Conservation (phyloP, 2,113 vertebrate genomes). For the Paradisaea rubra region DNA sequence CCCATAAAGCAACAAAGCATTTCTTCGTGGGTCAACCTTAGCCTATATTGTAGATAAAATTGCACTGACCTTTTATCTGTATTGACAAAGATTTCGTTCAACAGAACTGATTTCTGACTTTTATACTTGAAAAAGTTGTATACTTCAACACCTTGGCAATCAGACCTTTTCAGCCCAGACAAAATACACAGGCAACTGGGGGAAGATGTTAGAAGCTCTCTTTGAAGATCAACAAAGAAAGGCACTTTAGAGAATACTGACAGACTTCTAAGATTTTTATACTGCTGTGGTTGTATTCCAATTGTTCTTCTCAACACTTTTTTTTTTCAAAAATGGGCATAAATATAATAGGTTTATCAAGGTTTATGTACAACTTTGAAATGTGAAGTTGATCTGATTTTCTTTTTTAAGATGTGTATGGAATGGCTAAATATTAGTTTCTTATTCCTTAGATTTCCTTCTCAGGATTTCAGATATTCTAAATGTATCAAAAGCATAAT, state of each 20-base stretch:
- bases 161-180: conserved; percentile 20
- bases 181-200: background rate
- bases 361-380: background rate
- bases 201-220: background rate
- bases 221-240: conserved; percentile 10
- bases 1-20: background rate
- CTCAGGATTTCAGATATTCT: background rate
- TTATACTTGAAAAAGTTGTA: conserved; percentile 4
- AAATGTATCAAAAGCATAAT: background rate
- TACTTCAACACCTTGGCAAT: background rate
- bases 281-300: background rate
- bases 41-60: background rate
- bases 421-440: background rate
- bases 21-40: background rate
- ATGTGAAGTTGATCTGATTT: background rate
- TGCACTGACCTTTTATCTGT: conserved; percentile 33
- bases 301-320: background rate
- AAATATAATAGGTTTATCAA: background rate
- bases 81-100: conserved; percentile 37
- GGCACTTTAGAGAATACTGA: background rate
- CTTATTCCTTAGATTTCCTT: background rate
- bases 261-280: background rate
- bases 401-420: background rate
- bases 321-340: background rate
- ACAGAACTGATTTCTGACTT: conserved; percentile 19